A percentile compares a stretch with the other conserved stretches of the same genome.
Conservation (phyloP, 2,113 vertebrate species). For the Anser brachyrhynchus region DNA sequence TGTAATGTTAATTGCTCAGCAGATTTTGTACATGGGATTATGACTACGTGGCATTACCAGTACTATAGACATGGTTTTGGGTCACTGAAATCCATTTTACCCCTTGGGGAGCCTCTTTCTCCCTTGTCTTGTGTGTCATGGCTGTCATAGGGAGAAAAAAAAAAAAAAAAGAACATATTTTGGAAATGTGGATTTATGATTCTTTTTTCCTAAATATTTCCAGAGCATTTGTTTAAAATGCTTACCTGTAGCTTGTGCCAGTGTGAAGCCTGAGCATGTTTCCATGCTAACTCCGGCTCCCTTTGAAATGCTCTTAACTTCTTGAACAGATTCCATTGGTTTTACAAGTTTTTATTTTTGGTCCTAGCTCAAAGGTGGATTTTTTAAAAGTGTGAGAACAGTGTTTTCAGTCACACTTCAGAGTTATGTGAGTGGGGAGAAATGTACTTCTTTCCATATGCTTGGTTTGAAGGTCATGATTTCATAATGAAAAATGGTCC, state of each 20-base stretch:
- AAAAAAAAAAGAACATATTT: neutral
- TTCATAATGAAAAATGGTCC: slow-evolving; percentile 1
- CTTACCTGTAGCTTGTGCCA: neutral
- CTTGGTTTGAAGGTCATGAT: slow-evolving; percentile 13
- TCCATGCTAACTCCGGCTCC: neutral
- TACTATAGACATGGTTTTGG: neutral
- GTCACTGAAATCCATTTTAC: neutral
- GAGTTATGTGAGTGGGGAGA: neutral
- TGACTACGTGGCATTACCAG: neutral
- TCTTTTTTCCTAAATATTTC: neutral
- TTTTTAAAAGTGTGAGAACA: neutral
- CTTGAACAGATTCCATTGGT: neutral
- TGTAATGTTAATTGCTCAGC: neutral
- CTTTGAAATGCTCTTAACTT: neutral
- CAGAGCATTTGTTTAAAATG: neutral
- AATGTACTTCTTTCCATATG: neutral
- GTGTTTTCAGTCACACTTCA: slow-evolving; percentile 1
- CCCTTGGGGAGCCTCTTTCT: neutral
- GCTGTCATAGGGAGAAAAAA: neutral
- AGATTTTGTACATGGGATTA: neutral
- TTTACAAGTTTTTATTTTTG: slow-evolving; percentile 1
- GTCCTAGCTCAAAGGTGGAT: neutral
- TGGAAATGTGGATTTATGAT: neutral
- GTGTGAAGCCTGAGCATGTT: neutral
- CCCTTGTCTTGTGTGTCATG: fast-evolving